These are phyloP conservation scores for Pachymerium ferrugineum DNA, from an alignment of 2,888 invertebrate genomes.

Conservation along the genomic window DNA sequence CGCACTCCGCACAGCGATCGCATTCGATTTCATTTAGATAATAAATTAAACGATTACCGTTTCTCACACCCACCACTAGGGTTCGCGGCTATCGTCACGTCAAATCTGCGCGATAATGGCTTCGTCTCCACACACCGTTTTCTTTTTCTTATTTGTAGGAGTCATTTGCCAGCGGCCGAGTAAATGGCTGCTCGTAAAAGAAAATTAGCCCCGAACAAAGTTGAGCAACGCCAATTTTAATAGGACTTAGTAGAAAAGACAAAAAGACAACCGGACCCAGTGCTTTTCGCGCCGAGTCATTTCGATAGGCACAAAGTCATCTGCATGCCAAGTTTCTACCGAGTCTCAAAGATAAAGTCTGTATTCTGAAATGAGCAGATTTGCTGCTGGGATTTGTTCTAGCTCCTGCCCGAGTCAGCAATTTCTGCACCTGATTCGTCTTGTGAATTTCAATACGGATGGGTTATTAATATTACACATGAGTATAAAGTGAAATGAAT, in stretches of 20 bases:
- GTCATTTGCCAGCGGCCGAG: not conserved
- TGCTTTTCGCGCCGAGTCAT: not conserved
- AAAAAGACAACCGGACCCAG: not conserved
- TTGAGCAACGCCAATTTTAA: constrained; percentile 6
- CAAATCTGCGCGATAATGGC: not conserved
- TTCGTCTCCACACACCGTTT: constrained; percentile 3
- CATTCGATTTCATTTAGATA: constrained; percentile 29
- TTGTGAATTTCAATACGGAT: not conserved
- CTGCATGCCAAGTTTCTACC: not conserved
- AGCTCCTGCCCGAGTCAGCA: not conserved
- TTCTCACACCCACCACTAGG: not conserved
- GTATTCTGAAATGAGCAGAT: constrained; percentile 7
- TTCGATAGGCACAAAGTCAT: not conserved
- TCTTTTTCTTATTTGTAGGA: not conserved
- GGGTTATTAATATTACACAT: not conserved
- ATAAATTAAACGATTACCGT: constrained; percentile 28
- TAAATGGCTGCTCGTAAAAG: constrained; percentile 13
- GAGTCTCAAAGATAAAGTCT: not conserved
- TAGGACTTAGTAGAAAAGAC: not conserved
- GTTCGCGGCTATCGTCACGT: not conserved
- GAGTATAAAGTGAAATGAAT: not conserved
- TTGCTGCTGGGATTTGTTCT: not conserved
- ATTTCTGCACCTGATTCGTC: not conserved
- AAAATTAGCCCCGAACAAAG: constrained; percentile 4
- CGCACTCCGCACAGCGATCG: not conserved